These are phyloP conservation scores for Eristalinus sepulchralis DNA, from an alignment of 2,888 invertebrate genomes.

Conservation along the genomic window DNA sequence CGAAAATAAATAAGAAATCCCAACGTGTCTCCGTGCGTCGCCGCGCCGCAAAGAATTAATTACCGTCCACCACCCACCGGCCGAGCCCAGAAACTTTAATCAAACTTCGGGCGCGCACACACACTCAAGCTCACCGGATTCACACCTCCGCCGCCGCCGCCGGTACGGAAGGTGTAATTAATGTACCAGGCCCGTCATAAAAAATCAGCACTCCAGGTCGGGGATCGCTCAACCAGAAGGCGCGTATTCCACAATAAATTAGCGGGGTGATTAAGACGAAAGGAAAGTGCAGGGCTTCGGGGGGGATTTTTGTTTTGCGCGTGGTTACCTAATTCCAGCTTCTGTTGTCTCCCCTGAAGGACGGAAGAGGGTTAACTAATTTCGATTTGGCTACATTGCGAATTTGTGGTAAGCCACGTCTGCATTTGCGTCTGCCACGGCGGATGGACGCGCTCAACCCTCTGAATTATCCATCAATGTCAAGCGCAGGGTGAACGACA, in stretches of 20 bases:
- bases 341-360: background rate
- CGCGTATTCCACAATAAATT: constrained; percentile 30
- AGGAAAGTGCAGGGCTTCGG: background rate
- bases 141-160: background rate
- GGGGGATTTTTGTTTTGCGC: constrained; percentile 1
- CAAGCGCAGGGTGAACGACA: constrained; percentile 16
- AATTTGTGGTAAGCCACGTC: background rate
- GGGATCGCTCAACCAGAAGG: constrained; percentile 1
- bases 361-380: background rate
- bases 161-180: constrained; percentile 50
- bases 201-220: constrained; percentile 42
- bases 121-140: background rate
- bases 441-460: background rate
- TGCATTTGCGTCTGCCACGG: background rate
- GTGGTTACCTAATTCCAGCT: constrained; percentile 52
- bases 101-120: constrained; percentile 16
- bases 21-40: constrained; percentile 16
- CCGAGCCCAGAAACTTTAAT: constrained; percentile 13
- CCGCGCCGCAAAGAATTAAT: constrained; percentile 56
- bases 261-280: constrained; percentile 33
- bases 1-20: constrained; percentile 48
- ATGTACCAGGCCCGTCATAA: constrained; percentile 51
- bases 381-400: constrained; percentile 9
- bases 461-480: constrained; percentile 65
- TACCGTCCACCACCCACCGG: constrained; percentile 2